phyloP scores from a whole-genome alignment of 2,797 vertebrate genomes.

The Buphagus erythrorhynchus region DNA sequence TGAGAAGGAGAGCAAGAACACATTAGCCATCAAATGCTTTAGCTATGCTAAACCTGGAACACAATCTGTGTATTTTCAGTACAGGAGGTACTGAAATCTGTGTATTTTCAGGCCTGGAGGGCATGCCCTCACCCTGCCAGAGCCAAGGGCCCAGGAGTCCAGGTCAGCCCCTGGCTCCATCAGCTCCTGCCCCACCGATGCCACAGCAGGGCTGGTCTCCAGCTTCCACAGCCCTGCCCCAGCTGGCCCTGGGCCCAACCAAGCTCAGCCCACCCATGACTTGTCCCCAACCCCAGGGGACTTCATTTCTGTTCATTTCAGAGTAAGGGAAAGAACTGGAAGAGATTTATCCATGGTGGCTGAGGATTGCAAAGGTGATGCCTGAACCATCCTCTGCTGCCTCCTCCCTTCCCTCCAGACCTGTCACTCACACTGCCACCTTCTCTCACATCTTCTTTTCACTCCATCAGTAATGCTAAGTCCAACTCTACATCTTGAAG shows the following conservation, averaged over 20 bases:
- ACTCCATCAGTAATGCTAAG: not conserved
- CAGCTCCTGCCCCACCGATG: rapidly evolving
- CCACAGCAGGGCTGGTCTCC: rapidly evolving
- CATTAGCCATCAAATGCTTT: not conserved
- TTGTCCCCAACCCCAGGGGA: rapidly evolving
- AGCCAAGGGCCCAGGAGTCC: too few relatives aligned
- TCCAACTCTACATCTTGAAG: not conserved
- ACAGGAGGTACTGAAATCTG: too few relatives aligned
- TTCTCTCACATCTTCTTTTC: not conserved
- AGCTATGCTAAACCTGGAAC: not conserved
- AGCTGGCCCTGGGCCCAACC: rapidly evolving
- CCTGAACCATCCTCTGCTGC: not conserved
- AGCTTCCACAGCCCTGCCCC: not conserved
- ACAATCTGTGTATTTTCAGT: rapidly evolving
- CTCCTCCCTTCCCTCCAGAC: not conserved
- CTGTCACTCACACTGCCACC: not conserved
- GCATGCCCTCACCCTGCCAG: not conserved
- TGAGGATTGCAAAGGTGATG: not conserved
- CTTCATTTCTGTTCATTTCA: not conserved
- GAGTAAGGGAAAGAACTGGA: not conserved
- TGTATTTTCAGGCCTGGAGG: not conserved
- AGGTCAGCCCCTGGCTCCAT: rapidly evolving
- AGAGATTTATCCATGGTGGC: not conserved
- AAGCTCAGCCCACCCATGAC: rapidly evolving
- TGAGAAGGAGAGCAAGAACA: not conserved